Base-by-base conservation (phyloP, 2,113 vertebrate genomes). In the Natator depressus region DNA sequence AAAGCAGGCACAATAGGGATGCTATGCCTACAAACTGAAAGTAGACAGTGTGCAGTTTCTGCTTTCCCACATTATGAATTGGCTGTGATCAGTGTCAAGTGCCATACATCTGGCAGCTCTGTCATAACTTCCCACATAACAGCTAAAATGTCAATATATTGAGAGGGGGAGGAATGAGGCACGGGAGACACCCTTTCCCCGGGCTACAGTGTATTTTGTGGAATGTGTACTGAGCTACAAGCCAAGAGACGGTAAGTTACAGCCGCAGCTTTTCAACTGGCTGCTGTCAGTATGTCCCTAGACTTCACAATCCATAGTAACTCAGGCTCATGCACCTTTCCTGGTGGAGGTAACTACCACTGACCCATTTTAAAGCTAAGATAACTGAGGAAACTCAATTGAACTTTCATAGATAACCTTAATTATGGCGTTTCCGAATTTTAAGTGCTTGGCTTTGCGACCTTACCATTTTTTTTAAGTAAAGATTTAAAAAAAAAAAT, bases 401-500 rank as follows among this genome's bases (percentile, higher is more conserved):
- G 20, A 89, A 59, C 8, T 55, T 93, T 89, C 69, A 46, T 80
- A 91, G 80, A 59, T 87, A 55, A 82, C n/a, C 4, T 22, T 38
- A 54, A n/a, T 20, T 38, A 24, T 89, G 91, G 82, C 88, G 55
- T 81, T 93, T 93, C 86, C 81, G 91, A 62, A n/a, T 72, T 84
- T 86, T 84, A 53, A 85, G 85, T 80, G 83, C 85, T 94, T 9
- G 25, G 75, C 86, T 93, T 94, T 93, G 87, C 83, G 91, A 80
- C 76, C 76, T 89, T 82, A 55, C 84, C 25, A 13, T 42, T 38
- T 54, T 54, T 54, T 27, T 54, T 20, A 20, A 51, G 78, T 35
- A 59, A 13, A 59, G 27, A 29, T 59, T 59, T 54, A 49, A 6
- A 29, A 59, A 55, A 57, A 57, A 57, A 27, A 11, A 27, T 65